Base-by-base conservation (phyloP, 2,888 invertebrate genomes). In the Cosmia trapezina region DNA sequence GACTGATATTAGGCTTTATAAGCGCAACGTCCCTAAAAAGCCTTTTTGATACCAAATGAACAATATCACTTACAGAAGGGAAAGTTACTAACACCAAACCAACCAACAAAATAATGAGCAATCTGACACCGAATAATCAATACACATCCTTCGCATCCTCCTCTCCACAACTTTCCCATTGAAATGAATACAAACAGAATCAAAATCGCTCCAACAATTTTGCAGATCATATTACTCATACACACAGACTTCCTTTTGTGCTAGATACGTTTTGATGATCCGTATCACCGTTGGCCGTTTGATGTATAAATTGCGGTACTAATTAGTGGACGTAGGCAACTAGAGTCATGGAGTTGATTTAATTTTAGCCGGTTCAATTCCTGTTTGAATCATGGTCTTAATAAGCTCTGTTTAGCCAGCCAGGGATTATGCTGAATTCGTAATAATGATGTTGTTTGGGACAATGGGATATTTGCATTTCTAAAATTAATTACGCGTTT, bases 281-380 rank as follows among this genome's bases (percentile, higher is more conserved):
- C 77, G 82, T 86, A 87, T 88, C 88, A 83, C 84, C 78, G 81
- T 83, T 83, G 76, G 70, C 75, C 78, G 77, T 86, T 86, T 88
- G 85, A 87, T 83, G 84, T 83, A 78, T 81, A 86, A 83, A 87
- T 85, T 87, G 88, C 68, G 78, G 66, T 80, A 73, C 86, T 88
- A 83, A 85, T 88, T 87, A 86, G 83, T 83, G 83, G 64, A 81
- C 80, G 73, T 77, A 70, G 76, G 85, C 79, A 78, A 72, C 83
- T 84, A 81, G 75, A 79, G 56, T 41, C 70, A 75, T 77, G 60
- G 73, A 83, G 80, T 77, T 80, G 78, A 86, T 84, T 83, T 84
- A 81, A 85, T 85, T 83, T 85, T 78, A 82, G 81, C 63, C 70
- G 71, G 67, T 81, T 83, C 73, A 81, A 85, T 80, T 75, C 57